A percentile compares a stretch with the other conserved stretches of the same genome.
These are phyloP conservation scores for Acanthis flammea DNA, from an alignment of 2,797 vertebrate genomes.

Conservation along the genomic window DNA sequence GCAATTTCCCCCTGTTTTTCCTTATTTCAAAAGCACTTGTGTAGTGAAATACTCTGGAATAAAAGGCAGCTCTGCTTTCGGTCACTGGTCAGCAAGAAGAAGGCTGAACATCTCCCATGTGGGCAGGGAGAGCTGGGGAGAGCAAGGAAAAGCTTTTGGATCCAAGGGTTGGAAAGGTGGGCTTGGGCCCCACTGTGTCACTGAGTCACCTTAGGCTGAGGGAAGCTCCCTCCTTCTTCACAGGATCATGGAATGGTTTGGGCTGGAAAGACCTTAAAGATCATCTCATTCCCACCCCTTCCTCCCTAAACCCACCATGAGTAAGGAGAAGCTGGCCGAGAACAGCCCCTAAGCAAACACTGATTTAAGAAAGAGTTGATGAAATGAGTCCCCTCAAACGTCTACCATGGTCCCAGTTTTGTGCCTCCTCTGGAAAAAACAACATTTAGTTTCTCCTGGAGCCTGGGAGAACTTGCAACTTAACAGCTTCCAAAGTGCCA, in stretches of 20 bases:
- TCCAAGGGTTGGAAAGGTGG: not conserved
- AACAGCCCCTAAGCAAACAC: not conserved
- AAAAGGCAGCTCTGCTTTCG: not conserved
- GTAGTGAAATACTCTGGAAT: not conserved
- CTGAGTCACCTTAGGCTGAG: fast-evolving
- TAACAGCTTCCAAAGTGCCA: not conserved
- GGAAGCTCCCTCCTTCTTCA: not conserved
- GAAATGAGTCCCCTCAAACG: not conserved
- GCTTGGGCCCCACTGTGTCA: not conserved
- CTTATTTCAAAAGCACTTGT: conserved; percentile 32
- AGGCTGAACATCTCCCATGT: not conserved
- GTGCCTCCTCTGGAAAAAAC: not conserved
- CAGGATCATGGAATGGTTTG: not conserved
- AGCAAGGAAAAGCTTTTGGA: not conserved
- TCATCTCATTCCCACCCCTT: not conserved
- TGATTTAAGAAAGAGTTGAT: not conserved
- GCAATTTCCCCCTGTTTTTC: conserved; percentile 62
- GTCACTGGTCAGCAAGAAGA: not conserved
- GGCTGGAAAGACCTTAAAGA: not conserved
- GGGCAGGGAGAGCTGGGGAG: not conserved
- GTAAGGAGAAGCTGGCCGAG: fast-evolving
- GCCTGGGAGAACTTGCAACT: not conserved
- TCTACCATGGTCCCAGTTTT: not conserved
- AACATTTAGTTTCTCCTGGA: not conserved
- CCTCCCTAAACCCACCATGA: fast-evolving